A percentile compares a stretch with the other conserved stretches of the same genome.
phyloP scores from a whole-genome alignment of 2,888 invertebrate genomes.

The Zaprionus obscuricornis region DNA sequence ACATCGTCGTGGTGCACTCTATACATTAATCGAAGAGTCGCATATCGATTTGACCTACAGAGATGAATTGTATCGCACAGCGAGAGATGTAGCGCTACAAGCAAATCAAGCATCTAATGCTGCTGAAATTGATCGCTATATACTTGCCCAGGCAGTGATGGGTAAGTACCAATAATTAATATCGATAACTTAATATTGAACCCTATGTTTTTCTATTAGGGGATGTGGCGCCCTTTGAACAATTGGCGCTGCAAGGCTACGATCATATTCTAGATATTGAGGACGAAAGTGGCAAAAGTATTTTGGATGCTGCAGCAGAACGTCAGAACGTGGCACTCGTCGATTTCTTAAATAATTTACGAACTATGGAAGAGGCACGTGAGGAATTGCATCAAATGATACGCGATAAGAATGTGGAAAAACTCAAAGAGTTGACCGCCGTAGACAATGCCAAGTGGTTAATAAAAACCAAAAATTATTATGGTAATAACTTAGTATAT shows the following conservation, averaged over 20 bases:
- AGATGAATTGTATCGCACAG: constrained; percentile 94
- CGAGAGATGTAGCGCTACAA: constrained; percentile 92
- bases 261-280: constrained; percentile 92
- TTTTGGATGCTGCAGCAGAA: constrained; percentile 88
- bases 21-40: constrained; percentile 91
- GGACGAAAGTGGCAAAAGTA: constrained; percentile 88
- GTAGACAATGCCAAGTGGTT: constrained; percentile 80
- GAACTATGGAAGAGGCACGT: constrained; percentile 91
- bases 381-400: constrained; percentile 91
- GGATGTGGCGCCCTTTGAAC: constrained; percentile 86
- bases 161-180: constrained; percentile 84
- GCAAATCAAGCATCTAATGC: constrained; percentile 91
- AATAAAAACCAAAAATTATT: constrained; percentile 82
- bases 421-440: constrained; percentile 85
- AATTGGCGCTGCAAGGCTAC: constrained; percentile 89
- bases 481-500: constrained; percentile 68
- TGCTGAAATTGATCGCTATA: constrained; percentile 91
- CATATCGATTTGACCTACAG: constrained; percentile 91
- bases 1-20: constrained; percentile 91
- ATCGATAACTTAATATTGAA: neutral
- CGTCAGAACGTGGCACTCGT: constrained; percentile 88
- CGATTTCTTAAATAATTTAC: constrained; percentile 88
- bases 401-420: constrained; percentile 86
- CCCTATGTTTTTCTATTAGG: constrained; percentile 82
- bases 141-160: constrained; percentile 90